Evolutionary conservation across 2,888 invertebrate species (phyloP).

Genomic region (Caenorhabditis sp.): DNA sequence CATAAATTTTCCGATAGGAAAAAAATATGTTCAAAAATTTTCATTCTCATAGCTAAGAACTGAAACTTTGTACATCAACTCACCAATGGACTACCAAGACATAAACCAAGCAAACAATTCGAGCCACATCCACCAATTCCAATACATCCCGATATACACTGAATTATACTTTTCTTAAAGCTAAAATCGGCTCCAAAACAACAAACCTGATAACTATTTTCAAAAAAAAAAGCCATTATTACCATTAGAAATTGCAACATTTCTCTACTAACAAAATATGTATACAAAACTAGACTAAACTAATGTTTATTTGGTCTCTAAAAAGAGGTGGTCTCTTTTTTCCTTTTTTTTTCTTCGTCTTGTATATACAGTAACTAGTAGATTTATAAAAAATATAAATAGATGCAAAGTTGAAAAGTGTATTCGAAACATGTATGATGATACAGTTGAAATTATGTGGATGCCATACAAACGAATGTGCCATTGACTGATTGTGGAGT

Average conservation of each 20-base stretch:
- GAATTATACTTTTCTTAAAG: background rate
- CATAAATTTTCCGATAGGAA: no score
- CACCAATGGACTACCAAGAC: conserved; percentile 30
- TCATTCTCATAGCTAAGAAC: no score
- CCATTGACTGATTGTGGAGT: conserved; percentile 42
- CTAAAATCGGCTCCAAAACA: background rate
- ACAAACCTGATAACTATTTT: background rate
- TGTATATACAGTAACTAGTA: background rate
- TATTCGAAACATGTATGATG: background rate
- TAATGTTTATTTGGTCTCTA: background rate
- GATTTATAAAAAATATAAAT: background rate
- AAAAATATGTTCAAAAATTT: no score
- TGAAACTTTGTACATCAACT: no score
- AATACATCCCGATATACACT: conserved; percentile 26
- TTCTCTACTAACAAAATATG: background rate
- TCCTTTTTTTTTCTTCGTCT: background rate
- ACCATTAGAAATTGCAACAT: conserved; percentile 3
- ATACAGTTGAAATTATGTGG: background rate
- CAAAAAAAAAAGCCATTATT: background rate
- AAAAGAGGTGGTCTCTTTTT: background rate
- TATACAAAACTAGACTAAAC: background rate
- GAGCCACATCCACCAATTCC: conserved; percentile 46
- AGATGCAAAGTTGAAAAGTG: background rate
- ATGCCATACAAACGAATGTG: conserved; percentile 42
- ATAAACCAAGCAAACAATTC: conserved; percentile 43